These are phyloP conservation scores for Phoenoteleia sp. DNA, from an alignment of 2,888 invertebrate species.

Conservation along the genomic window DNA sequence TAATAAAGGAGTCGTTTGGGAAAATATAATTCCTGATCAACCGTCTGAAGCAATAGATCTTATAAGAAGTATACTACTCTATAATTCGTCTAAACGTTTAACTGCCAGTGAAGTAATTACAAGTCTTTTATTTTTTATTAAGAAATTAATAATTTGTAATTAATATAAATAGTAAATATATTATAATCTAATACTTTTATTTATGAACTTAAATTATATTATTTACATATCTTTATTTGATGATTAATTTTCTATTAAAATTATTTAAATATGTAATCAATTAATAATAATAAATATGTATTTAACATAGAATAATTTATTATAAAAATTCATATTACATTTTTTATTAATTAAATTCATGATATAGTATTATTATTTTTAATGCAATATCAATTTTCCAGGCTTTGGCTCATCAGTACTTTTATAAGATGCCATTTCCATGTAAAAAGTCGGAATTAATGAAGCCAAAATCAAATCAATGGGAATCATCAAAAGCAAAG, in stretches of 20 bases:
- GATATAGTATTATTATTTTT: no score
- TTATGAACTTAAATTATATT: no score
- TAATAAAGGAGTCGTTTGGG: constrained; percentile 93
- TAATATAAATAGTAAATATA: no score
- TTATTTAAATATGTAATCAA: constrained; percentile 23
- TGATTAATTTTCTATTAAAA: constrained; percentile 19
- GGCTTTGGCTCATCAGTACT: constrained; percentile 92
- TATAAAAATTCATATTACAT: no score
- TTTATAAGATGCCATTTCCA: constrained; percentile 90
- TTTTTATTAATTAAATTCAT: no score
- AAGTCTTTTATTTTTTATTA: no score
- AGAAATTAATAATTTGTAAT: no score
- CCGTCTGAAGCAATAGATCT: constrained; percentile 92
- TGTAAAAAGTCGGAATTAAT: constrained; percentile 90
- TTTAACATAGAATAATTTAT: no score
- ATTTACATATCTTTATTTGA: no score
- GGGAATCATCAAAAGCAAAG: constrained; percentile 81
- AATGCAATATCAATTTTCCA: no score
- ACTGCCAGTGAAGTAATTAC: constrained; percentile 90
- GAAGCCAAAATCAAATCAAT: constrained; percentile 87
- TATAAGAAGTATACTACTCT: constrained; percentile 92
- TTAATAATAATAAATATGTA: no score
- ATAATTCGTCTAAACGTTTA: constrained; percentile 93
- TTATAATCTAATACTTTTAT: no score
- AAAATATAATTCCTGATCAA: constrained; percentile 93